phyloP scores from a whole-genome alignment of 2,888 invertebrate species.

The Coleophora flavipennella region DNA sequence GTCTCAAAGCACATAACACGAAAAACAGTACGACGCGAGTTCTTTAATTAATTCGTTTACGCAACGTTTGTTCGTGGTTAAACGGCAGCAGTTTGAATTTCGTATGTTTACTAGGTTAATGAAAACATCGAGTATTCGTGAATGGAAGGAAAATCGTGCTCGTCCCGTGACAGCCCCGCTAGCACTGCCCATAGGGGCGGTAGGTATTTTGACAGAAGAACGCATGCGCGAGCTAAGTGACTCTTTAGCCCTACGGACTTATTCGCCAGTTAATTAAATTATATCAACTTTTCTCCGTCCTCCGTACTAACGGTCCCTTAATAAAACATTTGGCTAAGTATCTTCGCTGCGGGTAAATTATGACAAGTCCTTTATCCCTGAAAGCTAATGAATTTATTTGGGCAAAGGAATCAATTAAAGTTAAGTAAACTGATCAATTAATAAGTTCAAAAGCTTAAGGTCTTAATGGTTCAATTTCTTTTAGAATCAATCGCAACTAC shows the following conservation, averaged over 20 bases:
- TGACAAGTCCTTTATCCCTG: no score
- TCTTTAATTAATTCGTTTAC: slow-evolving; percentile 34
- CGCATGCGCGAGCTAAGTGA: slow-evolving; percentile 65
- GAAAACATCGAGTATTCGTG: slow-evolving; percentile 27
- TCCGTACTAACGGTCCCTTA: slow-evolving; percentile 57
- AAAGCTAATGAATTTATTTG: no score
- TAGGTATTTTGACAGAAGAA: slow-evolving; percentile 46
- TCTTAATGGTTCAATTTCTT: no score
- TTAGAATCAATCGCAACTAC: no score
- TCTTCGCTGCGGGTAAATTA: slow-evolving; percentile 5
- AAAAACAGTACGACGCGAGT: slow-evolving; percentile 15
- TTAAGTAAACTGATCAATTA: no score
- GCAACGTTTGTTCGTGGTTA: slow-evolving; percentile 33
- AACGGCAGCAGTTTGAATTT: slow-evolving; percentile 31
- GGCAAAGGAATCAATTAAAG: no score
- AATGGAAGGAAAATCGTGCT: slow-evolving; percentile 30
- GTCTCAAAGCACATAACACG: slow-evolving; percentile 18
- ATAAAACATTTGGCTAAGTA: slow-evolving; percentile 53
- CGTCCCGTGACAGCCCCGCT: slow-evolving; percentile 29
- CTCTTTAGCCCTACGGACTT: slow-evolving; percentile 63
- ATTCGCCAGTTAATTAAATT: slow-evolving; percentile 70
- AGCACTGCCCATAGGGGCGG: slow-evolving; percentile 57
- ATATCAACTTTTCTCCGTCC: slow-evolving; percentile 65
- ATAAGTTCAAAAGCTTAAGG: no score
- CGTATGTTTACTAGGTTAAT: slow-evolving; percentile 33